Evolutionary conservation across 2,797 vertebrate species (phyloP).

Genomic region (Sebastes itinus): DNA sequence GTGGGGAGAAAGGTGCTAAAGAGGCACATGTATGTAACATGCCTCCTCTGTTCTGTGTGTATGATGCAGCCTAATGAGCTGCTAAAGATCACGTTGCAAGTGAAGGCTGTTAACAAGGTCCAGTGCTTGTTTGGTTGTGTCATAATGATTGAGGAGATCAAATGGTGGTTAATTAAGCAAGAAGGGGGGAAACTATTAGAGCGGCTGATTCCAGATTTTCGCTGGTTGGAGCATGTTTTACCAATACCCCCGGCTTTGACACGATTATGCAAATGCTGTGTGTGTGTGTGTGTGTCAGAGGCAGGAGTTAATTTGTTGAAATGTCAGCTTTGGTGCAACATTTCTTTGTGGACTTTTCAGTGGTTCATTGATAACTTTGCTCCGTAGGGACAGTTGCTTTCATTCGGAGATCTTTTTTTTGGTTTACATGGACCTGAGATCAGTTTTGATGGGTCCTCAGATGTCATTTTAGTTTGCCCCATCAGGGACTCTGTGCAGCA

Average conservation of each 20-base stretch:
- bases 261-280: conserved; percentile 26
- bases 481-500: background rate
- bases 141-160: conserved; percentile 28
- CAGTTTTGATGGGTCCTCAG: background rate
- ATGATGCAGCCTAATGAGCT: conserved; percentile 57
- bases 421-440: background rate
- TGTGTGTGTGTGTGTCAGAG: conserved; percentile 1
- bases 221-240: conserved; percentile 24
- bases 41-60: conserved; percentile 23
- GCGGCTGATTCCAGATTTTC: conserved; percentile 36
- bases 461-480: background rate
- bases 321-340: conserved; percentile 27
- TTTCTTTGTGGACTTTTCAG: conserved; percentile 18
- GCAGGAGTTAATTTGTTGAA: conserved; percentile 42
- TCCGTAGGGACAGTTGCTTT: background rate
- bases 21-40: conserved; percentile 57
- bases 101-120: conserved; percentile 46
- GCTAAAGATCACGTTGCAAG: conserved; percentile 40
- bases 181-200: conserved; percentile 17
- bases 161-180: conserved; percentile 45
- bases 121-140: conserved; percentile 19
- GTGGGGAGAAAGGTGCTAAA: conserved; percentile 62
- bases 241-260: conserved; percentile 19
- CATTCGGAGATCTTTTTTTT: background rate
- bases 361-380: background rate